Conservation (phyloP, 2,113 vertebrate genomes). For the Triplophysa siluroides region DNA sequence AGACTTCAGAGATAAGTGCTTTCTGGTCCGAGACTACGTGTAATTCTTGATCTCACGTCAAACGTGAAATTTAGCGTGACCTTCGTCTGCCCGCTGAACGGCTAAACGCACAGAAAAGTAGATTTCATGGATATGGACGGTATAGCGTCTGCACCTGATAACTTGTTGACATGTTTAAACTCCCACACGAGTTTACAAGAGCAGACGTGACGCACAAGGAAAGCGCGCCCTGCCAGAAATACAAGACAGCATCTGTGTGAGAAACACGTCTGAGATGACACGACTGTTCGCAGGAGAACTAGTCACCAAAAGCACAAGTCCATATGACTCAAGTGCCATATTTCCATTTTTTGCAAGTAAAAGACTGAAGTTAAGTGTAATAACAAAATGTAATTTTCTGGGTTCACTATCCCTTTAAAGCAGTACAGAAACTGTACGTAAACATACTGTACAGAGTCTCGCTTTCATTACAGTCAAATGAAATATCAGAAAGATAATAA, state of each 20-base stretch:
- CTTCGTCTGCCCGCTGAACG: background rate
- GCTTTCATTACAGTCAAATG: slow-evolving; percentile 2
- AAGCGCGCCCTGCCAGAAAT: background rate
- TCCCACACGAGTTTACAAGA: slow-evolving; percentile 1
- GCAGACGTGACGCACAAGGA: background rate
- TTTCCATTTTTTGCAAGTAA: too few relatives aligned
- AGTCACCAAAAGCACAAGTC: background rate
- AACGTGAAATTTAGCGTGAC: slow-evolving; percentile 13
- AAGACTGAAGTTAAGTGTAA: too few relatives aligned
- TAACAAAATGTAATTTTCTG: too few relatives aligned
- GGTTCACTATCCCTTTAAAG: too few relatives aligned
- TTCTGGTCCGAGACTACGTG: slow-evolving; percentile 1
- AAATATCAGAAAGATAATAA: background rate
- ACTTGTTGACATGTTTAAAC: slow-evolving; percentile 16
- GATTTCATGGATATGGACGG: background rate
- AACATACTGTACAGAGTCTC: background rate
- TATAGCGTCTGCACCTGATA: slow-evolving; percentile 12
- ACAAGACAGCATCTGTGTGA: background rate
- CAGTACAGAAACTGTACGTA: background rate
- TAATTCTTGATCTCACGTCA: slow-evolving; percentile 35
- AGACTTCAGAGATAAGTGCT: slow-evolving; percentile 39
- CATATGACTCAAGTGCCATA: too few relatives aligned
- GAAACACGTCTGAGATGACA: background rate
- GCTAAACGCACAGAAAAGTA: background rate
- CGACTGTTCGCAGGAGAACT: background rate